Base-by-base conservation (phyloP, 1,140 invertebrate species). In the Polyergus mexicanus region DNA sequence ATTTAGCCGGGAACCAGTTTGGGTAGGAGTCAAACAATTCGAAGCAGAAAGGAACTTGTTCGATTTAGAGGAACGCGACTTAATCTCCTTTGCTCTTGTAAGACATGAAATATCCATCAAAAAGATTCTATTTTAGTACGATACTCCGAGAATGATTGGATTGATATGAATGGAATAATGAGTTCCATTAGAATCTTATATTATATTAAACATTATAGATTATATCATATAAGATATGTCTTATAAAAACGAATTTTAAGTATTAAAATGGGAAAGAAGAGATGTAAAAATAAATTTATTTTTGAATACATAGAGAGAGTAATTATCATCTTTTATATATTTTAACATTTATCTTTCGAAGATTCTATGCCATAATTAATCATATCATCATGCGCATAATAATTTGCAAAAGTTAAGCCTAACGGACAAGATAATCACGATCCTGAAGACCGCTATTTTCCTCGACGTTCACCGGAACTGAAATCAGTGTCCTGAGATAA, bases 1-100 rank as follows among this genome's bases (percentile, higher is more conserved):
- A 81, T 81, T 72, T 72, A 81, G 54, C 38, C 54, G 35, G 78
- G 60, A 72, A 81, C 66, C 78, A 74, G 78, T 83, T 83, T 74
- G 54, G 47, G 47, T 51, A 16, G 13, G 54, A 83, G 38, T 74
- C 78, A 58, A 62, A 74, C 68, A 62, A 62, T 83, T 25, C 68
- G 38, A 60, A 11, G 54, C 58, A 60, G 78, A 56, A 80, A 41
- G 38, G 38, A 60, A 60, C 38, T 83, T 62, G 3, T 72, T 60
- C 68, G 78, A 83, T 83, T 83, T 74, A 56, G 41, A 62, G 54
- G 54, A 74, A 60, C 56, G 66, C 41, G 54, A 83, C 38, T 72
- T 71, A 60, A 83, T 74, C 38, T 69, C 58, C 68, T 38, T 60
- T 56, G 68, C 28, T 47, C 41, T 7, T 62, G 25, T 38, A 35